phyloP scores from a whole-genome alignment of 2,797 vertebrate genomes.

The Columba guinea region DNA sequence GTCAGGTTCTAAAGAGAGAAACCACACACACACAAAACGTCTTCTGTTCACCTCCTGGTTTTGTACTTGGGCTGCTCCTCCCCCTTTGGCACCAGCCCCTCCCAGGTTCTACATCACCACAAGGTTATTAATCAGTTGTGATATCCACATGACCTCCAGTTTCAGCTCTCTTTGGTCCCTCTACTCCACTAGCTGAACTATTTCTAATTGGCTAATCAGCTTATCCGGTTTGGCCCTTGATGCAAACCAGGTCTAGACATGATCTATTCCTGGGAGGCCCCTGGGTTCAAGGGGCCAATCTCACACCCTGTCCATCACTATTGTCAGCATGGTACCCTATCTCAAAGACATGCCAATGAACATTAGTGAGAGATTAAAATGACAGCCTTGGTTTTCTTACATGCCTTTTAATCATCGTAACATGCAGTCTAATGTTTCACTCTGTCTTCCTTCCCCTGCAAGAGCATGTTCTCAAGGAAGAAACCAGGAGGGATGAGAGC shows the following conservation, averaged over 20 bases:
- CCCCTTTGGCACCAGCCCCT: not conserved
- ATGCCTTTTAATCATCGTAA: constrained; percentile 71
- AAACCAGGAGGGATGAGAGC: constrained; percentile 40
- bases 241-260: constrained; percentile 70
- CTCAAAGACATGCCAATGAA: constrained; percentile 59
- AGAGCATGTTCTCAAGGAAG: constrained; percentile 50
- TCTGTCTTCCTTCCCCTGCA: constrained; percentile 55
- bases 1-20: constrained; percentile 5
- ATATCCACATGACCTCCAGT: constrained; percentile 58
- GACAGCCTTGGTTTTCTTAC: constrained; percentile 69
- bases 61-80: not conserved
- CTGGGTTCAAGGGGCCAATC: constrained; percentile 56
- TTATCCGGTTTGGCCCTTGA: constrained; percentile 64
- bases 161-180: constrained; percentile 50
- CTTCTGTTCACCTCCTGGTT: constrained; percentile 9
- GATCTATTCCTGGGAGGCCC: constrained; percentile 64
- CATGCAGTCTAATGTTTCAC: constrained; percentile 70
- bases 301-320: constrained; percentile 58
- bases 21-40: not conserved
- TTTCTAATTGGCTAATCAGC: constrained; percentile 70
- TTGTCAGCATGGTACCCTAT: constrained; percentile 62
- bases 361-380: constrained; percentile 65
- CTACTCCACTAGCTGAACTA: constrained; percentile 51
- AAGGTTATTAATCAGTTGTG: constrained; percentile 52
- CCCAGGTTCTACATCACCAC: constrained; percentile 20